These are phyloP conservation scores for Ferrisia virgata DNA, from an alignment of 2,888 invertebrate genomes.

Conservation along the genomic window DNA sequence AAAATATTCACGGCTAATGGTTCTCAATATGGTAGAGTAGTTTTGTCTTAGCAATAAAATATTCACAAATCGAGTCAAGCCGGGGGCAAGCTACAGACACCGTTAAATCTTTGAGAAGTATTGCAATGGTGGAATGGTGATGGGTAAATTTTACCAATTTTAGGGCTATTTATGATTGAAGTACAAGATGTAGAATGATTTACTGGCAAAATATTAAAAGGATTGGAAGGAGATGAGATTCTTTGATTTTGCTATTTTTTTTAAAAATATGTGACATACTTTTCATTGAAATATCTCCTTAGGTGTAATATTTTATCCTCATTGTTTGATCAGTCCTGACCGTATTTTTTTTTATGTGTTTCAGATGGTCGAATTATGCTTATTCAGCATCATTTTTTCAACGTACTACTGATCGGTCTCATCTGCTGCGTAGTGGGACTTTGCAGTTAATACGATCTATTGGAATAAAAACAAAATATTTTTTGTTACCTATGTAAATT, in stretches of 20 bases:
- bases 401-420: background rate
- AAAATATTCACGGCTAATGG: background rate
- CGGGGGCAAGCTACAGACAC: background rate
- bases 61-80: background rate
- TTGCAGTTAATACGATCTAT: background rate
- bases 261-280: no score
- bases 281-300: no score
- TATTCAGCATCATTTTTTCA: background rate
- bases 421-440: background rate
- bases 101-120: no score
- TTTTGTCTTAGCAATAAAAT: background rate
- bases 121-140: no score
- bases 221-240: no score
- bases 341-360: slow-evolving; percentile 1
- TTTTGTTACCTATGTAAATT: slow-evolving; percentile 15
- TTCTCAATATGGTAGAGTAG: background rate
- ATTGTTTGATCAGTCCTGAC: no score
- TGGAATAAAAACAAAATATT: background rate
- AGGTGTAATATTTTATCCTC: no score
- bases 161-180: no score
- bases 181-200: no score
- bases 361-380: background rate
- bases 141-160: no score
- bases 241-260: no score
- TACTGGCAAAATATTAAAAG: no score